These are phyloP conservation scores for Verasper variegatus DNA, from an alignment of 2,113 vertebrate genomes.

Conservation along the genomic window DNA sequence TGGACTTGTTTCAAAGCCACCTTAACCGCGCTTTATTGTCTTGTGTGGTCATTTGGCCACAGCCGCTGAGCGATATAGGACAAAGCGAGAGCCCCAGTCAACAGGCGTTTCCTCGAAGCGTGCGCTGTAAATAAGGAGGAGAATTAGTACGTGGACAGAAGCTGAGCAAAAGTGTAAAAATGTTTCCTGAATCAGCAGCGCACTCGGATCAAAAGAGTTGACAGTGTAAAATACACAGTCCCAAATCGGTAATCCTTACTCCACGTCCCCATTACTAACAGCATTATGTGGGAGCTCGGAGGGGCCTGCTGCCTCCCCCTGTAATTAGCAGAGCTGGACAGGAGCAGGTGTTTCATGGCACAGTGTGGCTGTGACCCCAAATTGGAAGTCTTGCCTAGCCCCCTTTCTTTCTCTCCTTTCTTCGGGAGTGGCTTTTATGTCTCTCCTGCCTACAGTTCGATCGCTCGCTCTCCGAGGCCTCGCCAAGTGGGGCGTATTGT, in stretches of 20 bases:
- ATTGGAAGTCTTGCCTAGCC: slow-evolving; percentile 56
- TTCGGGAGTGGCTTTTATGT: slow-evolving; percentile 65
- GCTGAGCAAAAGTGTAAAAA: slow-evolving; percentile 49
- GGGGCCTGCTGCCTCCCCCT: slow-evolving; percentile 68
- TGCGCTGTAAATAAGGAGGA: slow-evolving; percentile 58
- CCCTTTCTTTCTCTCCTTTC: slow-evolving; percentile 65
- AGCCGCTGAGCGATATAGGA: slow-evolving; percentile 50
- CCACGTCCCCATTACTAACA: slow-evolving; percentile 25
- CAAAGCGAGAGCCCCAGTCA: slow-evolving; percentile 39
- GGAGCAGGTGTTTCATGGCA: slow-evolving; percentile 81
- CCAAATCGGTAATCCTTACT: slow-evolving; percentile 50
- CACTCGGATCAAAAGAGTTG: slow-evolving; percentile 47
- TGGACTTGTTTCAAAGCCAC: slow-evolving; percentile 65
- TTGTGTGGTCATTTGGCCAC: slow-evolving; percentile 63
- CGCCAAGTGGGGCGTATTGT: slow-evolving; percentile 73
- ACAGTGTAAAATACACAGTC: slow-evolving; percentile 59
- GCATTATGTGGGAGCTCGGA: slow-evolving; percentile 63
- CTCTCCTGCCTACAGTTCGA: slow-evolving; percentile 60
- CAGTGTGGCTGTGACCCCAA: slow-evolving; percentile 71
- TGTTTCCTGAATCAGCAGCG: slow-evolving; percentile 58
- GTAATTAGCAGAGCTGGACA: slow-evolving; percentile 74
- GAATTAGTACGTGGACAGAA: slow-evolving; percentile 58
- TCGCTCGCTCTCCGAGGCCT: slow-evolving; percentile 51
- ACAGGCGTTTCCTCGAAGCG: slow-evolving; percentile 53
- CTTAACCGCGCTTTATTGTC: slow-evolving; percentile 64